Evolutionary conservation across 2,113 vertebrate genomes (phyloP), one percentile per base, ranked within the genome.

Genomic region (Atlantisia rogersi): DNA sequence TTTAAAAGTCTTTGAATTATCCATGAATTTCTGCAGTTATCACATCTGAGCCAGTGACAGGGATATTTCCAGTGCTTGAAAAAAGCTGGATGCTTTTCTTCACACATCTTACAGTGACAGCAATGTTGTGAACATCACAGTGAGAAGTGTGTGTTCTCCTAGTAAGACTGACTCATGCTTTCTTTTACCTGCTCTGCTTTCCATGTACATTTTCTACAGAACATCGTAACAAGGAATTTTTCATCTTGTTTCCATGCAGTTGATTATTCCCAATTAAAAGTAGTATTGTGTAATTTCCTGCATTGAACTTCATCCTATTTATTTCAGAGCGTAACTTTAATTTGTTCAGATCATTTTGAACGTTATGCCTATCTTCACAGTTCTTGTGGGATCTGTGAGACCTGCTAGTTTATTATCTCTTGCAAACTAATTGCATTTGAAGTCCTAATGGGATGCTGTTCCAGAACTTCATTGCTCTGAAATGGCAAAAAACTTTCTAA

Each of bases 361-460:
- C 53, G 63, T 62, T 90, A 42, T 28, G 53, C 44, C 12, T 60
- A 26, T 65, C 65, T 94, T 64, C 55, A 74, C 24, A 40, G 35
- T 63, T 63, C 92, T 67, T 77, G 0, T 59, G 91, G 68, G 95
- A 63, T 59, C 69, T 74, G 12, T 4, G 56, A 86, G 68, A 81
- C 52, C 68, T 90, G n/a, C 31, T 26, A 35, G 79, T 86, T 94
- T 81, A 92, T 93, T 88, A 93, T 85, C 60, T 88, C 92, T 81
- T 59, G 56, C 79, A 88, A 86, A 56, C 64, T 90, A 88, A 95
- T 93, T 94, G 50, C 24, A 86, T 93, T 77, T 86, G 25, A 78
- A 17, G 31, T 84, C 88, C 69, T 94, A 71, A 71, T 75, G 77
- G 81, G 91, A 96, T 88, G 65, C 26, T 86, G 40, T 55, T 92